These are phyloP conservation scores for Drosophila tani DNA, from an alignment of 1,140 invertebrate species.

Conservation along the genomic window DNA sequence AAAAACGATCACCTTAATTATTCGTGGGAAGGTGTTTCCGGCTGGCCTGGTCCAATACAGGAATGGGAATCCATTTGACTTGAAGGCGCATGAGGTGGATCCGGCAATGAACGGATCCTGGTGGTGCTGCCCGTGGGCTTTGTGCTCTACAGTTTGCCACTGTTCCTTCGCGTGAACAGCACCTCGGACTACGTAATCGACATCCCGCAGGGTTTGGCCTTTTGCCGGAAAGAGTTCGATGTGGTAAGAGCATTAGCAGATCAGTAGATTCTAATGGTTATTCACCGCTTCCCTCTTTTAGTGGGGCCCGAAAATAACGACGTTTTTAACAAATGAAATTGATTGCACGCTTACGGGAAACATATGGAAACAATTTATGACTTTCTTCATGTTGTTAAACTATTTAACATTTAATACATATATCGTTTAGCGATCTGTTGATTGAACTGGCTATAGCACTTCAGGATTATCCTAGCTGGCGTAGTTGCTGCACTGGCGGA, in stretches of 20 bases:
- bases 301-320: constrained; percentile 99
- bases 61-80: constrained; percentile 4
- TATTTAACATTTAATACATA: no score
- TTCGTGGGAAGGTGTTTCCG: constrained; percentile 15
- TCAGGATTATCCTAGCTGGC: no score
- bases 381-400: no score
- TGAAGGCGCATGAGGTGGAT: background rate
- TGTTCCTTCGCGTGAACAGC: constrained; percentile 86
- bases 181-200: constrained; percentile 90
- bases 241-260: constrained; percentile 86
- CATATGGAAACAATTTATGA: no score
- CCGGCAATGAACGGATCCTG: constrained; percentile 67
- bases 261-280: background rate
- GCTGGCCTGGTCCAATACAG: constrained; percentile 31
- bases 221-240: constrained; percentile 92
- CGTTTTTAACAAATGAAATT: no score
- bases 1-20: background rate
- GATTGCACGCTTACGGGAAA: no score
- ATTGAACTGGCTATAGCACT: no score
- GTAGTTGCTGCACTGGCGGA: no score
- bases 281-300: constrained; percentile 85
- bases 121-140: constrained; percentile 72
- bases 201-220: constrained; percentile 93
- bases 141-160: constrained; percentile 80
- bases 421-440: no score